Percentiles rank a stretch among this genome's conserved stretches.
Evolutionary conservation across 2,113 vertebrate species (phyloP).

Genomic region (Bothrops jararaca): DNA sequence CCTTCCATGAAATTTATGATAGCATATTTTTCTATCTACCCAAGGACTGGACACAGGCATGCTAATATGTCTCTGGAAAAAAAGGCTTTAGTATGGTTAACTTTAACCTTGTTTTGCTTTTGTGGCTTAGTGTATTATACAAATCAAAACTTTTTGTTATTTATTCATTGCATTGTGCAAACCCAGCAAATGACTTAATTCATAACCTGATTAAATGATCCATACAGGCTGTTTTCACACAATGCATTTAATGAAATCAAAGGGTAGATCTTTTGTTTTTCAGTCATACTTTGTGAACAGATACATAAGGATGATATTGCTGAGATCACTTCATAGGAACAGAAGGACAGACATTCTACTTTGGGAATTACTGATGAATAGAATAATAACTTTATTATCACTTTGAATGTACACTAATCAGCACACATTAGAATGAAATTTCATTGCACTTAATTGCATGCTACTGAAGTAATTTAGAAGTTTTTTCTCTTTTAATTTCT

Average conservation of each 20-base stretch:
- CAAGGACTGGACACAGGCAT: not conserved
- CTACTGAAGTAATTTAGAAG: not conserved
- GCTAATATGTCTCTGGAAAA: not conserved
- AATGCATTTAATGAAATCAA: not conserved
- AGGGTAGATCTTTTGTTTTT: not conserved
- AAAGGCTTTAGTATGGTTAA: not conserved
- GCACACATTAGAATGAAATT: too few relatives aligned
- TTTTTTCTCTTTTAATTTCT: not conserved
- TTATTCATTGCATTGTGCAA: not conserved
- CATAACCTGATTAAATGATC: not conserved
- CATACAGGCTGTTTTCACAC: not conserved
- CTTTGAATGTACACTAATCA: too few relatives aligned
- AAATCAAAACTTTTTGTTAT: not conserved
- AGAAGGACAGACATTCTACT: not conserved
- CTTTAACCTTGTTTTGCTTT: not conserved
- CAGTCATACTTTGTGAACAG: not conserved
- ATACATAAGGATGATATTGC: not conserved
- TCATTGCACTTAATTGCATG: not conserved
- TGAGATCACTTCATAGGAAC: not conserved
- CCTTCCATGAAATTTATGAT: not conserved
- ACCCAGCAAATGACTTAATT: not conserved
- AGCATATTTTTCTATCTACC: not conserved
- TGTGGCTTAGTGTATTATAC: not conserved
- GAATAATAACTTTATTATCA: too few relatives aligned
- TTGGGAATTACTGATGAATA: not conserved